These are phyloP conservation scores for Saguinus midas DNA, from an alignment of 2,113 vertebrate genomes.

Conservation along the genomic window DNA sequence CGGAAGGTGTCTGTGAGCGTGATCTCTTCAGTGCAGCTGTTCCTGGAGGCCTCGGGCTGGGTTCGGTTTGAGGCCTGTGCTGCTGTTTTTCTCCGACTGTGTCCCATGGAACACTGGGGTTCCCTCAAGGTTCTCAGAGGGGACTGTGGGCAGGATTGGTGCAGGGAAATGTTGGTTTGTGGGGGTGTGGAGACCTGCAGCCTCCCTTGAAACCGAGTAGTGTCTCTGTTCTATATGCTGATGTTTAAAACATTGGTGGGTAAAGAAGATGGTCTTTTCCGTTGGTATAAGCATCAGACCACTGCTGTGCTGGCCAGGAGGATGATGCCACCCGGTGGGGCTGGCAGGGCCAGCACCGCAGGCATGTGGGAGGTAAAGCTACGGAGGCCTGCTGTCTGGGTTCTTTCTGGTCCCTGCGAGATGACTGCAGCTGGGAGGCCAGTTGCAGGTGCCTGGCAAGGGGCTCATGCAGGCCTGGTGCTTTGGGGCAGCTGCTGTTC, in stretches of 20 bases:
- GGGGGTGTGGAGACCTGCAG: neutral
- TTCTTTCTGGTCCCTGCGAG: neutral
- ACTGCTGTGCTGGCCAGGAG: too few species aligned
- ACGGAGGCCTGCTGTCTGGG: neutral
- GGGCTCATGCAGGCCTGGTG: rapidly evolving
- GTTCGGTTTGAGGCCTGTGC: rapidly evolving
- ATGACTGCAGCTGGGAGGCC: rapidly evolving
- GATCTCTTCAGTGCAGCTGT: rapidly evolving
- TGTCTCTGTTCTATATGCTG: rapidly evolving
- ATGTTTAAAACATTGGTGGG: rapidly evolving
- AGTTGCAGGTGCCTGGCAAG: too few species aligned
- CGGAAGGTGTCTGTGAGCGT: rapidly evolving
- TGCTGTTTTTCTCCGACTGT: rapidly evolving
- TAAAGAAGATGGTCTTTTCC: rapidly evolving
- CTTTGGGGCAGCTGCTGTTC: too few species aligned
- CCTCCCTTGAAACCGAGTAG: too few species aligned
- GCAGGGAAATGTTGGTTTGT: neutral
- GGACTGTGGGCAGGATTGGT: neutral
- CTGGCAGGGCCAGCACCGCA: rapidly evolving
- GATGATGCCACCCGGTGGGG: neutral
- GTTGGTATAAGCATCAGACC: rapidly evolving
- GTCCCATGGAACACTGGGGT: rapidly evolving
- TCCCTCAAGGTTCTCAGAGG: neutral
- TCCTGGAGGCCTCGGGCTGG: rapidly evolving
- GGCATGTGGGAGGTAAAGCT: rapidly evolving